Evolutionary conservation across 2,113 vertebrate genomes (phyloP).

Genomic region (Grammomys dolichurus): DNA sequence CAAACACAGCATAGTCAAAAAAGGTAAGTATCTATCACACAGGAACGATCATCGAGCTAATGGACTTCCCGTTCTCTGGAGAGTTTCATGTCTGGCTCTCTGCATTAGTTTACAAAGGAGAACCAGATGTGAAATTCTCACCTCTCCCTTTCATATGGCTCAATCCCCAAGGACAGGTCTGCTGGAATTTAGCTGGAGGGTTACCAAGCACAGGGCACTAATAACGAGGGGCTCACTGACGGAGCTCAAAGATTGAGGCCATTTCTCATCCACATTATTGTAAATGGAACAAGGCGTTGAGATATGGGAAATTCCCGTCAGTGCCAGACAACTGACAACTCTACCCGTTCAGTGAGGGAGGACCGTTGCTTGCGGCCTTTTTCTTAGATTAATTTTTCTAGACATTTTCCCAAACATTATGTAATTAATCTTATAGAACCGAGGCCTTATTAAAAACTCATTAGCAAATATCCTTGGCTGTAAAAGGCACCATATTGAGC

Average conservation of each 20-base stretch:
- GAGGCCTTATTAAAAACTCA: conserved; percentile 77
- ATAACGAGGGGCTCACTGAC: conserved; percentile 32
- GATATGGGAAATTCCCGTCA: conserved; percentile 40
- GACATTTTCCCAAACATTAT: conserved; percentile 60
- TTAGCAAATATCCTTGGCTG: conserved; percentile 75
- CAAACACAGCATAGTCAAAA: conserved; percentile 24
- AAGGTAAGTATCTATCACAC: conserved; percentile 20
- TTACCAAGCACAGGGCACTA: not conserved
- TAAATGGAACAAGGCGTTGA: conserved; percentile 64
- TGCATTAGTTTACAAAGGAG: conserved; percentile 3
- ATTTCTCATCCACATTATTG: conserved; percentile 51
- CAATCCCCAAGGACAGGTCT: conserved; percentile 51
- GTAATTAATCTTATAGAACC: conserved; percentile 73
- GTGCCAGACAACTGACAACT: not conserved
- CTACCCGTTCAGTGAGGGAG: not conserved
- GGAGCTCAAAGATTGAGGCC: conserved; percentile 52
- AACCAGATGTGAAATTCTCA: not conserved
- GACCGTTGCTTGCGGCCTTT: conserved; percentile 55
- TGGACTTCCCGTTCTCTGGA: not conserved
- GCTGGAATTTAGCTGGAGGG: conserved; percentile 43
- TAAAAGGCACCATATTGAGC: conserved; percentile 73
- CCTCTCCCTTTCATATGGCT: not conserved
- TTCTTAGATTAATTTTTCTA: conserved; percentile 67
- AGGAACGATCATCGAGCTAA: not conserved
- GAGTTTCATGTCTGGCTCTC: not conserved